Evolutionary conservation across 2,888 invertebrate species (phyloP).

Genomic region (Clunio marinus): DNA sequence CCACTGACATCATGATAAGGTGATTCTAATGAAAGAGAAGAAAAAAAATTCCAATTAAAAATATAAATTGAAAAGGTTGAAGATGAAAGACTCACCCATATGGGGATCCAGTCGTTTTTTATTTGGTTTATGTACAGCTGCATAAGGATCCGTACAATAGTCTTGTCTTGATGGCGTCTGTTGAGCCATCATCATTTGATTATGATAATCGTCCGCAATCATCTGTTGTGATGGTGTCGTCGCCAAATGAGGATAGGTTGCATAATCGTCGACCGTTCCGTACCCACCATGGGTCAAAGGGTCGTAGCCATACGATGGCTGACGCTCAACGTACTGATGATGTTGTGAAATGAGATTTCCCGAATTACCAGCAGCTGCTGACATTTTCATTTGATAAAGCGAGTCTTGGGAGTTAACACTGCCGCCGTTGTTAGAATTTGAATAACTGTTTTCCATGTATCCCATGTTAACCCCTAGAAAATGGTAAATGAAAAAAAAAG

Average conservation of each 20-base stretch:
- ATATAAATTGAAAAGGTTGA: slow-evolving; percentile 17
- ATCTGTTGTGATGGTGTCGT: slow-evolving; percentile 61
- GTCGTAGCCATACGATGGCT: slow-evolving; percentile 71
- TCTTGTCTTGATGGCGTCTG: slow-evolving; percentile 83
- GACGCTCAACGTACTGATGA: slow-evolving; percentile 61
- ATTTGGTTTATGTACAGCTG: slow-evolving; percentile 84
- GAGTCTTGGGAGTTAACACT: slow-evolving; percentile 93
- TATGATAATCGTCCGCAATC: slow-evolving; percentile 62
- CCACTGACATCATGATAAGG: slow-evolving; percentile 93
- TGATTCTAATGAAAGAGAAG: slow-evolving; percentile 63
- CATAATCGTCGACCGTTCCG: slow-evolving; percentile 77
- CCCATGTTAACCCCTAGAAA: slow-evolving; percentile 78
- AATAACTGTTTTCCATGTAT: slow-evolving; percentile 87
- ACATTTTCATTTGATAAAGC: slow-evolving; percentile 90
- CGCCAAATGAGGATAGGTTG: slow-evolving; percentile 74
- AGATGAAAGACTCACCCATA: slow-evolving; percentile 64
- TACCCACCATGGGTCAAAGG: slow-evolving; percentile 77
- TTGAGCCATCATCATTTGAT: slow-evolving; percentile 55
- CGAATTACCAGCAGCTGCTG: slow-evolving; percentile 66
- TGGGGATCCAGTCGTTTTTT: slow-evolving; percentile 72
- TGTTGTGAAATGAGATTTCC: slow-evolving; percentile 57
- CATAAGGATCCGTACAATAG: slow-evolving; percentile 83
- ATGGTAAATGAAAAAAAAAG: not conserved
- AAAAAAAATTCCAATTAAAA: slow-evolving; percentile 14
- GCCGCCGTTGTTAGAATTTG: slow-evolving; percentile 91